Evolutionary conservation across 2,797 vertebrate species (phyloP), one percentile per base, ranked within the genome.

Genomic region (Zonotrichia albicollis): DNA sequence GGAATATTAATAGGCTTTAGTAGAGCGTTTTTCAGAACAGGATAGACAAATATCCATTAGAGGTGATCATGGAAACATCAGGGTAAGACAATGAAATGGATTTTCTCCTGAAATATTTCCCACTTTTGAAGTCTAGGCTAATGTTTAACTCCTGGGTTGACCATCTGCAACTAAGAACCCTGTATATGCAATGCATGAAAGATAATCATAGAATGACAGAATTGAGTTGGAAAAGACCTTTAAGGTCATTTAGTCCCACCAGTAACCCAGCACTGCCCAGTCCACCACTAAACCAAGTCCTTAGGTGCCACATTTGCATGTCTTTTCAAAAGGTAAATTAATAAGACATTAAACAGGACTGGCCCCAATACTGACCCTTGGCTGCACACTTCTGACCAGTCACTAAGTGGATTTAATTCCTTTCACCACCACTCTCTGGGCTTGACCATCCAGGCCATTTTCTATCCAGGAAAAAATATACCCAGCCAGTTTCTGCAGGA

Each of bases 1-100:
- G 3, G 3, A 20, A 34, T 18, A 2, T 7, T 32, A 50, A 9
- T 8, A 38, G 5, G 5, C 2, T 5, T 71, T 80, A 50, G 5
- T 5, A 54, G 16, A 8, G 9, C 5, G 1, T 80, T 90, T 90
- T 80, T 38, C 34, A 79, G 23, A 75, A 17, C 7, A 73, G 4
- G 3, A 74, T 40, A 60, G 16, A 25, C 9, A 89, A 82, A 64
- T 57, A 21, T 40, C 7, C 7, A 30, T n/a, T 26, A 29, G 17
- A 43, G 4, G 3, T 36, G 3, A 3, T 13, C 5, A 18, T 17
- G 57, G 17, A 65, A 85, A 88, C 7, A 21, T 34, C 23, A 64
- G 9, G 81, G 15, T 11, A 62, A 53, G 29, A 5, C 22, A 78
- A n/a, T 13, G 22, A 50, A 92, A 66, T 14, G 36, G 17, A 34